These are phyloP conservation scores for Platycercus adscitus DNA, from an alignment of 2,113 vertebrate species.

Conservation along the genomic window DNA sequence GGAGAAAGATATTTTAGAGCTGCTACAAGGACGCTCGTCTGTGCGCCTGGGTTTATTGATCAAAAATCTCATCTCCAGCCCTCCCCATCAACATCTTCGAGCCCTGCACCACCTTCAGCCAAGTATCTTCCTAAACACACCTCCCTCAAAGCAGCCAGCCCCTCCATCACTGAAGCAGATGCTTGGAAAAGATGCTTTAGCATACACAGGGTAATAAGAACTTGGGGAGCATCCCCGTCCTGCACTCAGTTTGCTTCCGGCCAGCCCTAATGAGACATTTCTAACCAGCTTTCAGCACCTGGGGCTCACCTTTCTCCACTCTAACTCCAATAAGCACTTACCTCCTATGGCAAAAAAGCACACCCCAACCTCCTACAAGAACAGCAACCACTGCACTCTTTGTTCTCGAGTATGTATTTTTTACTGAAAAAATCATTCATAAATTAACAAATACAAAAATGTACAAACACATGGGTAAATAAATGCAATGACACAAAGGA, in stretches of 20 bases:
- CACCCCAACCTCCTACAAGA: neutral
- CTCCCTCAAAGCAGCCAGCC: rapidly evolving
- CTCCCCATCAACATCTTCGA: neutral
- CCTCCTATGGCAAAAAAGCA: neutral
- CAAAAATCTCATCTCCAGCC: neutral
- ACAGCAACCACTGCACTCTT: neutral
- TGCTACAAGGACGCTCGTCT: neutral
- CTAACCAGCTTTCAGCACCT: neutral
- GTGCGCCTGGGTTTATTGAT: neutral
- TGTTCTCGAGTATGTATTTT: conserved; percentile 79
- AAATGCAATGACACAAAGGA: conserved; percentile 82
- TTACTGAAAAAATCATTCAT: conserved; percentile 88
- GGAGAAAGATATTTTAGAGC: conserved; percentile 2
- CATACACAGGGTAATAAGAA: neutral
- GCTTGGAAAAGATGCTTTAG: neutral
- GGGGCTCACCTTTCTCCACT: neutral
- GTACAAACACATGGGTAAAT: conserved; percentile 87
- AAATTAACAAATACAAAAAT: conserved; percentile 90
- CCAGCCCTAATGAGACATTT: neutral
- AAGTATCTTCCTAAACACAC: neutral
- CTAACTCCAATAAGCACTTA: neutral
- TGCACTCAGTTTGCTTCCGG: neutral
- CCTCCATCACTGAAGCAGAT: neutral
- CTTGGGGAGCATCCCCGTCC: neutral
- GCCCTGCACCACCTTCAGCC: neutral